These are phyloP conservation scores for Lates calcarifer DNA, from an alignment of 2,113 vertebrate species.

Conservation along the genomic window DNA sequence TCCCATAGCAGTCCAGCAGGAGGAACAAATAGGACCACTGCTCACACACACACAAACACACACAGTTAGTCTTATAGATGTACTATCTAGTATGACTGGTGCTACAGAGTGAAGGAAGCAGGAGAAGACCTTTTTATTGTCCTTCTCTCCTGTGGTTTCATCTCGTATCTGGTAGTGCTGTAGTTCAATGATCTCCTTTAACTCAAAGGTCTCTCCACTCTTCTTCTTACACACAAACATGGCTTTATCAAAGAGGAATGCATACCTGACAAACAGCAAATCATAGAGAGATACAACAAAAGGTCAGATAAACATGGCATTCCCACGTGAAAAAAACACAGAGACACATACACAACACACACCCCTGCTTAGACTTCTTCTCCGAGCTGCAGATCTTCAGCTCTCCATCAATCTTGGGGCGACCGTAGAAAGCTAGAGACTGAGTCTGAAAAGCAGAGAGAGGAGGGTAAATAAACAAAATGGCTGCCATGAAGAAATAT, in stretches of 20 bases:
- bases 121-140: constrained; percentile 90
- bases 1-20: constrained; percentile 86
- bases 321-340: neutral
- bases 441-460: constrained; percentile 76
- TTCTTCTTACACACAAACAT: constrained; percentile 95
- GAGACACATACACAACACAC: neutral
- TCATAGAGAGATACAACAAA: constrained; percentile 53
- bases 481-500: neutral
- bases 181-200: constrained; percentile 91
- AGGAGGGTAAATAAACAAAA: neutral
- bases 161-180: constrained; percentile 90
- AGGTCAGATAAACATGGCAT: neutral
- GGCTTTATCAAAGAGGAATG: constrained; percentile 94
- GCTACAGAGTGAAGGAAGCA: neutral
- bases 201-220: constrained; percentile 90
- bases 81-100: neutral
- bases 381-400: constrained; percentile 90
- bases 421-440: constrained; percentile 91
- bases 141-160: constrained; percentile 83
- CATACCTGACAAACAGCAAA: constrained; percentile 84
- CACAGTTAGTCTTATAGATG: constrained; percentile 6
- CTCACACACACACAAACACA: constrained; percentile 39
- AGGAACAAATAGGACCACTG: constrained; percentile 95
- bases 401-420: constrained; percentile 95
- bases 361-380: constrained; percentile 91